Percentiles rank a stretch among this genome's conserved stretches.
Evolutionary conservation across 2,113 vertebrate genomes (phyloP).

Genomic region (Rhegmatorhina hoffmannsi): DNA sequence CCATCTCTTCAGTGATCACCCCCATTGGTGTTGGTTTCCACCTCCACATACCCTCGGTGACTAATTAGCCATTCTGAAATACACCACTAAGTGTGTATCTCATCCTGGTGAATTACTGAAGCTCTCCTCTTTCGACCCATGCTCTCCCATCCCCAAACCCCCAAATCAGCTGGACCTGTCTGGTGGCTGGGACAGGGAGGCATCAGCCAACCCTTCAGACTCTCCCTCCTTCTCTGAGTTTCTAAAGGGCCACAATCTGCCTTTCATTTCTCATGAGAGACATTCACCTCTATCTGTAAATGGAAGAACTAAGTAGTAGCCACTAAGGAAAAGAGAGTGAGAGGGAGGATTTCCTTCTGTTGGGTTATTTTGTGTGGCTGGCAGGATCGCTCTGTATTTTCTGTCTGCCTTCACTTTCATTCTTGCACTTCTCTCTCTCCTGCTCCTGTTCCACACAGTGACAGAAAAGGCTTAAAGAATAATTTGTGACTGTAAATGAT

Average conservation of each 20-base stretch:
- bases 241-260: not conserved
- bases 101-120: not conserved
- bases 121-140: rapidly evolving
- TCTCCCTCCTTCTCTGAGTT: not conserved
- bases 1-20: rapidly evolving
- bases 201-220: not conserved
- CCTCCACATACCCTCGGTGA: not conserved
- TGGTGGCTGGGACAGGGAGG: not conserved
- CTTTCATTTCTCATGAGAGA: not conserved
- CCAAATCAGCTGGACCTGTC: not conserved
- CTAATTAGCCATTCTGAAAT: not conserved
- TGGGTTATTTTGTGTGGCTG: not conserved
- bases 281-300: not conserved
- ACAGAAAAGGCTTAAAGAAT: conserved; percentile 3
- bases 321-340: not conserved
- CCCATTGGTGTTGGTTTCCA: rapidly evolving
- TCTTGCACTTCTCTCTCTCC: not conserved
- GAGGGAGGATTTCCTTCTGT: not conserved
- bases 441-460: not conserved
- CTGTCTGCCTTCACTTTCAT: not conserved
- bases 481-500: conserved; percentile 12
- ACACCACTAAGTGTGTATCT: not conserved
- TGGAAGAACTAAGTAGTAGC: not conserved
- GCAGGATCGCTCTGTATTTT: not conserved
- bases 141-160: not conserved